phyloP scores from a whole-genome alignment of 2,888 invertebrate genomes.

The Eilema depressum region DNA sequence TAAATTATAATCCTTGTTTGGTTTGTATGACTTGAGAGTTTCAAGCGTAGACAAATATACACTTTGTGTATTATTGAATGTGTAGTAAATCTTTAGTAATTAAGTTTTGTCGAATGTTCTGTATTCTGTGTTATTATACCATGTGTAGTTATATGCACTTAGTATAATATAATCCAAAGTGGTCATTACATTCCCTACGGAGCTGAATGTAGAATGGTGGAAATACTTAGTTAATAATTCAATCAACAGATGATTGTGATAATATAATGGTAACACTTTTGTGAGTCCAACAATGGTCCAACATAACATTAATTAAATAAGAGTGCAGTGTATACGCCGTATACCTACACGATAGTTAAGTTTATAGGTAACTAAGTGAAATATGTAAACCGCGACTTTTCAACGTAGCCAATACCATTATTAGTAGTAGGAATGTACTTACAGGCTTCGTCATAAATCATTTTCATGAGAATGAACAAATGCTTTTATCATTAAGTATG shows the following conservation, averaged over 20 bases:
- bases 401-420: constrained; percentile 22
- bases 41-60: not conserved
- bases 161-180: constrained; percentile 48
- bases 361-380: not conserved
- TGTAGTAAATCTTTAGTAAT: not conserved
- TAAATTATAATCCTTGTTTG: not conserved
- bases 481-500: constrained; percentile 21
- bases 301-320: not conserved
- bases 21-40: not conserved
- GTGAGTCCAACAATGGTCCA: not conserved
- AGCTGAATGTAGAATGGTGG: constrained; percentile 42
- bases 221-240: constrained; percentile 30
- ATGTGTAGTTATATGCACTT: not conserved
- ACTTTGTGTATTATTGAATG: not conserved
- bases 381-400: constrained; percentile 27
- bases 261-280: constrained; percentile 17
- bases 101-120: not conserved
- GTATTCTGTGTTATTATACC: not conserved
- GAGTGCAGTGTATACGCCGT: not conserved
- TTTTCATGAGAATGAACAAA: constrained; percentile 38
- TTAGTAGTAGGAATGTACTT: constrained; percentile 12
- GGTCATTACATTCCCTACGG: constrained; percentile 73
- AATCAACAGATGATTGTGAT: constrained; percentile 37
- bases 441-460: constrained; percentile 22
- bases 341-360: not conserved